A percentile compares a stretch with the other conserved stretches of the same genome.
Evolutionary conservation across 2,113 vertebrate species (phyloP).

Genomic region (Himantopus leucocephalus): DNA sequence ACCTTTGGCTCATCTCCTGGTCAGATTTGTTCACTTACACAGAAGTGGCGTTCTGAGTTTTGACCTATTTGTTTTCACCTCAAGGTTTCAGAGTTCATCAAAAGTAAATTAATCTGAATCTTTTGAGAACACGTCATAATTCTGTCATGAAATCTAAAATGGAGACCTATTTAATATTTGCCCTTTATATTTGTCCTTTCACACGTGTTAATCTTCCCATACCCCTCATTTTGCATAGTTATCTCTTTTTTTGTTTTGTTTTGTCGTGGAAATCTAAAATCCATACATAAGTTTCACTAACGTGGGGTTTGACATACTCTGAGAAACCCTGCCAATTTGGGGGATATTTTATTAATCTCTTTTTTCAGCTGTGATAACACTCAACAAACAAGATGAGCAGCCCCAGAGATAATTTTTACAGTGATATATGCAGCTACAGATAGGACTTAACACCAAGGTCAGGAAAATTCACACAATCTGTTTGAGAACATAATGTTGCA

Average conservation of each 20-base stretch:
- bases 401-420: neutral
- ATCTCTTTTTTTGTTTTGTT: neutral
- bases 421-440: neutral
- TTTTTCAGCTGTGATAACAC: neutral
- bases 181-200: neutral
- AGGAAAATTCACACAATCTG: slow-evolving; percentile 15
- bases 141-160: neutral
- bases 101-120: neutral
- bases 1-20: neutral
- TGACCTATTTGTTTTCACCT: neutral
- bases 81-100: neutral
- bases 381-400: slow-evolving; percentile 26
- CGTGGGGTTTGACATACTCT: neutral
- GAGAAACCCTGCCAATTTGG: neutral
- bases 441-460: neutral
- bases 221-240: neutral
- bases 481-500: neutral
- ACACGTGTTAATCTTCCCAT: neutral
- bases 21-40: neutral
- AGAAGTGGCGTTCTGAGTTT: neutral
- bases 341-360: neutral
- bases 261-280: neutral
- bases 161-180: neutral
- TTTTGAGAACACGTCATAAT: neutral
- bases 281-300: neutral